A percentile compares a stretch with the other conserved stretches of the same genome.
Conservation (phyloP, 2,797 vertebrate species). For the Anabacerthia variegaticeps region DNA sequence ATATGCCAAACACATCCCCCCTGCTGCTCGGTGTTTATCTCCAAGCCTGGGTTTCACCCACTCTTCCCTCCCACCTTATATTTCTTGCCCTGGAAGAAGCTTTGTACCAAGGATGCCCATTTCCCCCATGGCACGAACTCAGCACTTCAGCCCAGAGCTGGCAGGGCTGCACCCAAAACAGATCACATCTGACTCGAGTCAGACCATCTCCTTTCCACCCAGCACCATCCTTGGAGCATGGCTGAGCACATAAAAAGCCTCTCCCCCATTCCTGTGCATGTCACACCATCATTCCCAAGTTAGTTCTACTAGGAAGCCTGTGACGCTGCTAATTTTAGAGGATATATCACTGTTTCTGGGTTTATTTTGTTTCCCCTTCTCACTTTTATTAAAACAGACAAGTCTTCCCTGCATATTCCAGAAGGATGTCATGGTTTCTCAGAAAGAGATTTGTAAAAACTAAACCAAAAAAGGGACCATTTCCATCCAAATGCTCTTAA, state of each 20-base stretch:
- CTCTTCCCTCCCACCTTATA: neutral
- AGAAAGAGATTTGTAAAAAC: slow-evolving; percentile 8
- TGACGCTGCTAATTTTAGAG: neutral
- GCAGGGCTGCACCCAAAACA: neutral
- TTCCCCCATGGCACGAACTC: accelerated
- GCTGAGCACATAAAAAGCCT: neutral
- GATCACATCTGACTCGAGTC: neutral
- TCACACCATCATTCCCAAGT: neutral
- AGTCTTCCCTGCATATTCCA: slow-evolving; percentile 12
- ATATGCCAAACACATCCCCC: neutral
- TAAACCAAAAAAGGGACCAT: neutral
- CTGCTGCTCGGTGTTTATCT: neutral
- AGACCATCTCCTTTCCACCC: neutral
- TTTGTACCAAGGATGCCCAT: neutral
- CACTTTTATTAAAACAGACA: slow-evolving; percentile 14
- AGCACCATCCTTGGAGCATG: neutral
- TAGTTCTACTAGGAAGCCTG: neutral
- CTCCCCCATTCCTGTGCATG: neutral
- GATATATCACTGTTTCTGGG: neutral
- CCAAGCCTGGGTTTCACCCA: neutral
- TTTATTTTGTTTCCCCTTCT: neutral
- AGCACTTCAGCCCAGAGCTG: neutral
- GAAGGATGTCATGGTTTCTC: slow-evolving; percentile 16
- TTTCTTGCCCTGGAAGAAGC: neutral
- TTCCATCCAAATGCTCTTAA: slow-evolving; percentile 47